These are phyloP conservation scores for Heliconius melpomene DNA, from an alignment of 1,140 invertebrate species.

Conservation along the genomic window DNA sequence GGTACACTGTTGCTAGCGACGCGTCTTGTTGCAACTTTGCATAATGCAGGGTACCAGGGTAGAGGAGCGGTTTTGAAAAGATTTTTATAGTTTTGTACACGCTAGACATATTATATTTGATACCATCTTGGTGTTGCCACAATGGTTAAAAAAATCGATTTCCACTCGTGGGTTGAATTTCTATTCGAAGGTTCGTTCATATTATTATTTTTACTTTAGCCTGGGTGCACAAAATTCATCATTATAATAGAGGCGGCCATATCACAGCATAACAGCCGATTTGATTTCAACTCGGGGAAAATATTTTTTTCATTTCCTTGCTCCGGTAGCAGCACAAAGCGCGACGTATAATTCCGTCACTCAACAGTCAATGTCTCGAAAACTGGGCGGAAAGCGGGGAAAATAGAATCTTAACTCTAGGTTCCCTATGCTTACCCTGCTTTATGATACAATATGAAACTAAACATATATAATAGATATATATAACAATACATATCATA, in stretches of 20 bases:
- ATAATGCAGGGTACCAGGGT: background rate
- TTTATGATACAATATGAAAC: background rate
- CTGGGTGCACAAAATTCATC: too few relatives aligned
- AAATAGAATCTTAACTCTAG: too few relatives aligned
- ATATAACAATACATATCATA: too few relatives aligned
- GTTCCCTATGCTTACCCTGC: too few relatives aligned
- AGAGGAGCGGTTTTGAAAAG: too few relatives aligned
- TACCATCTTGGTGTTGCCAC: background rate
- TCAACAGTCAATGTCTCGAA: too few relatives aligned
- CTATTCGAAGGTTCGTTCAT: background rate
- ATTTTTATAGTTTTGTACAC: background rate
- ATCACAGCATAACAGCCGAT: background rate
- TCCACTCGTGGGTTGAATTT: background rate
- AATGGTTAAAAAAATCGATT: too few relatives aligned
- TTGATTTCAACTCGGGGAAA: background rate
- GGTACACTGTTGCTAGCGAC: slow-evolving; percentile 20
- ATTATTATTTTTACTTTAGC: background rate
- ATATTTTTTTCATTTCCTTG: background rate
- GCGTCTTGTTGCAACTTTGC: slow-evolving; percentile 1
- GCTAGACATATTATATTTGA: background rate
- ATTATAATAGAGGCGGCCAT: too few relatives aligned
- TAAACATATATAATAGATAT: too few relatives aligned
- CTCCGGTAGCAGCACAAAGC: background rate
- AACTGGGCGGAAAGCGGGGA: too few relatives aligned
- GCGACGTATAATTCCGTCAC: too few relatives aligned